A percentile compares a stretch with the other conserved stretches of the same genome.
Conservation (phyloP, 2,888 invertebrate species). For the Hetaerina titia region DNA sequence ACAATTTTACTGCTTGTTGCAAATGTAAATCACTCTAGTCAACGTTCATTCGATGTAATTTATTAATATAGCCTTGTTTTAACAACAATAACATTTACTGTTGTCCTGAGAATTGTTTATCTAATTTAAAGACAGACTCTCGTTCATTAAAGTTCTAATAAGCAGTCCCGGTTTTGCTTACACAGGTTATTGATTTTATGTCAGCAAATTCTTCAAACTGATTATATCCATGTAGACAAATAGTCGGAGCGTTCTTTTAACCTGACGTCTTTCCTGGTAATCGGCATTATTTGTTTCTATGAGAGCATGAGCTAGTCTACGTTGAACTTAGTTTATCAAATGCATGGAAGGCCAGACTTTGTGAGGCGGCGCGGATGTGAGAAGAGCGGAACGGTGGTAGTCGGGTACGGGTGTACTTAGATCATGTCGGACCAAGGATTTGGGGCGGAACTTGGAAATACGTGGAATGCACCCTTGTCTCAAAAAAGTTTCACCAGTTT, state of each 20-base stretch:
- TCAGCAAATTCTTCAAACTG: background rate
- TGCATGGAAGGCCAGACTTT: background rate
- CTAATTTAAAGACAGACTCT: too few relatives aligned
- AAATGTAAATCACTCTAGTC: background rate
- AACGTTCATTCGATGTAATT: too few relatives aligned
- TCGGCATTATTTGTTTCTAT: background rate
- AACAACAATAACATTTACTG: background rate
- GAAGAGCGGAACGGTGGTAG: background rate
- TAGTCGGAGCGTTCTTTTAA: background rate
- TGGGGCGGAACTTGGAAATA: constrained; percentile 4
- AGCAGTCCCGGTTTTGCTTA: too few relatives aligned
- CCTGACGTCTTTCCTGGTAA: background rate
- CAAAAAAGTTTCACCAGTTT: background rate
- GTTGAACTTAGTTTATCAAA: background rate
- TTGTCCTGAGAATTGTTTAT: background rate
- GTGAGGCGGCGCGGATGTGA: background rate
- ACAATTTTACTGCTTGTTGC: background rate
- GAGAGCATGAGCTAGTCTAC: background rate
- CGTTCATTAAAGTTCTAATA: too few relatives aligned
- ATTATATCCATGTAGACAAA: background rate
- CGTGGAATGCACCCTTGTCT: background rate
- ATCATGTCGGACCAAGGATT: background rate
- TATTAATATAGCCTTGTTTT: background rate
- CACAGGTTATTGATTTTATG: background rate
- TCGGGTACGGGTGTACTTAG: background rate